These are phyloP conservation scores for Zapus hudsonius DNA, from an alignment of 2,113 vertebrate genomes.

Conservation along the genomic window DNA sequence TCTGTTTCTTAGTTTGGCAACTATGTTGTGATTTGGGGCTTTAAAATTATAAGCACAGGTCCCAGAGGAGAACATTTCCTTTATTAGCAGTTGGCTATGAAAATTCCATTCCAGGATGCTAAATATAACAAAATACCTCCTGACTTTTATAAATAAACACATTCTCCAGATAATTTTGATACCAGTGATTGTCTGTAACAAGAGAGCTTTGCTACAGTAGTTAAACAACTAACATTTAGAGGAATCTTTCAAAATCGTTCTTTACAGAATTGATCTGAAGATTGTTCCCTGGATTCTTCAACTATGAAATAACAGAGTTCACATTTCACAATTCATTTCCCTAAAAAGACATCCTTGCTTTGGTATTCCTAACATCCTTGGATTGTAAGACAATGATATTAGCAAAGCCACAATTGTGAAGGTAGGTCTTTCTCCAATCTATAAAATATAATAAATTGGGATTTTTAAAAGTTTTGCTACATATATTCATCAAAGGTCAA, in stretches of 20 bases:
- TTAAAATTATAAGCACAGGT: conserved; percentile 72
- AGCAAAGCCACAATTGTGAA: conserved; percentile 28
- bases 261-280: conserved; percentile 43
- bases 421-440: background rate
- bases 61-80: conserved; percentile 74
- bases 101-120: conserved; percentile 70
- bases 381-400: conserved; percentile 20
- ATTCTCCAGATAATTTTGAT: conserved; percentile 71
- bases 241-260: conserved; percentile 48
- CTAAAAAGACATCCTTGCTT: conserved; percentile 34
- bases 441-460: background rate
- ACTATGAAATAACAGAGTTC: conserved; percentile 54
- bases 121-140: conserved; percentile 76
- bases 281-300: conserved; percentile 50
- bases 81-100: conserved; percentile 73
- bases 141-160: conserved; percentile 69
- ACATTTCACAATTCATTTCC: conserved; percentile 46
- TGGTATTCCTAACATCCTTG: conserved; percentile 31
- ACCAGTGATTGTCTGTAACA: conserved; percentile 47
- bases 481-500: background rate
- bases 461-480: background rate
- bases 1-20: conserved; percentile 67
- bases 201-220: conserved; percentile 18
- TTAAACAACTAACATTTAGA: conserved; percentile 62
- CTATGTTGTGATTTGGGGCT: conserved; percentile 37